Percentiles rank a stretch among this genome's conserved stretches.
Conservation (phyloP, 2,113 vertebrate species). For the Callionymus lyra region DNA sequence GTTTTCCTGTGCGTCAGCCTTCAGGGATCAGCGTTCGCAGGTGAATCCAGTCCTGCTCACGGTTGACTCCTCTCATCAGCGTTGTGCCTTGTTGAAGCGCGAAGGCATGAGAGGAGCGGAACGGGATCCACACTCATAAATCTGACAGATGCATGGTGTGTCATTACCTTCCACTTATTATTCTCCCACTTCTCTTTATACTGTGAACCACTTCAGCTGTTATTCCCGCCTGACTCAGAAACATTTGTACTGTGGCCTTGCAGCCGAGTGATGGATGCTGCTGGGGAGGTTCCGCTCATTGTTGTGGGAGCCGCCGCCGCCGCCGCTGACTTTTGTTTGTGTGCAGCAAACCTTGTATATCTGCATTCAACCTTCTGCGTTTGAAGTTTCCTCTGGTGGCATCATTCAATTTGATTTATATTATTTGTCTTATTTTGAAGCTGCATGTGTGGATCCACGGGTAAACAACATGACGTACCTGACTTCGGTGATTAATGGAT, state of each 20-base stretch:
- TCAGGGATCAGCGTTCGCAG: constrained; percentile 3
- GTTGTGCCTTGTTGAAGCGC: constrained; percentile 16
- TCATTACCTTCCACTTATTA: constrained; percentile 58
- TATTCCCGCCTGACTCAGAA: constrained; percentile 20
- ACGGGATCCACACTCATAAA: constrained; percentile 40
- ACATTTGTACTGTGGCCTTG: constrained; percentile 47
- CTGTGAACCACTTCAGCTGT: constrained; percentile 33
- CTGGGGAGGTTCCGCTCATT: constrained; percentile 30
- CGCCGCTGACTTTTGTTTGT: constrained; percentile 18
- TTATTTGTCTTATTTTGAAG: neutral
- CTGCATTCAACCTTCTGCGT: constrained; percentile 16
- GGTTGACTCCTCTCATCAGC: constrained; percentile 41
- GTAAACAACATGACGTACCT: too few relatives aligned
- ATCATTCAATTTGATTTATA: constrained; percentile 1
- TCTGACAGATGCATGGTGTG: constrained; percentile 52
- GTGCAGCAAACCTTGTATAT: constrained; percentile 12
- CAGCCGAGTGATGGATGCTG: constrained; percentile 43
- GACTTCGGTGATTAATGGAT: too few relatives aligned
- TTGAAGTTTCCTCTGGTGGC: constrained; percentile 8
- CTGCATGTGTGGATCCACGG: too few relatives aligned
- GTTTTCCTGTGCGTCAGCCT: constrained; percentile 5
- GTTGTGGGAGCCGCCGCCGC: constrained; percentile 6
- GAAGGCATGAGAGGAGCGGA: constrained; percentile 20
- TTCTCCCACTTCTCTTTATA: constrained; percentile 43
- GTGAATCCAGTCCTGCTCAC: constrained; percentile 28